phyloP scores from a whole-genome alignment of 1,140 invertebrate genomes.

The Procambarus clarkii region DNA sequence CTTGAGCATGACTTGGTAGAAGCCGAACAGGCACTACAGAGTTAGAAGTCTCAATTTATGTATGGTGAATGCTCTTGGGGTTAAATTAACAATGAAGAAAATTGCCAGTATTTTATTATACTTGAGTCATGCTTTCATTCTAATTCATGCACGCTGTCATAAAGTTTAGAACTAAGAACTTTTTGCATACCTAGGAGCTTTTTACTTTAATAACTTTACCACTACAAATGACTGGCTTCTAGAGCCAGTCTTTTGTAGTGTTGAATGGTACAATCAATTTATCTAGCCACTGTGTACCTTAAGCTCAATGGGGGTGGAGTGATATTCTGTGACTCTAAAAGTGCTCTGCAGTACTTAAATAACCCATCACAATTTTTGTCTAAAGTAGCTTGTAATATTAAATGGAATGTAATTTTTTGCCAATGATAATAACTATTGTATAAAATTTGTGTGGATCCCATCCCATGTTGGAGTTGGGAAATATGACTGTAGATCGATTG shows the following conservation, averaged over 20 bases:
- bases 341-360: not conserved
- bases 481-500: too few species aligned
- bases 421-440: too few species aligned
- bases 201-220: slow-evolving; percentile 48
- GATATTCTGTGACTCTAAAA: too few species aligned
- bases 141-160: slow-evolving; percentile 62
- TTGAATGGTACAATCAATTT: slow-evolving; percentile 50
- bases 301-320: too few species aligned
- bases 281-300: not conserved
- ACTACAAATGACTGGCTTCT: slow-evolving; percentile 64
- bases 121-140: slow-evolving; percentile 57
- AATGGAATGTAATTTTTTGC: too few species aligned
- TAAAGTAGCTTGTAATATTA: too few species aligned
- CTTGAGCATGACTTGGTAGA: slow-evolving; percentile 58
- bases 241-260: slow-evolving; percentile 53
- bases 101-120: slow-evolving; percentile 56
- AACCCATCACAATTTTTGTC: slow-evolving; percentile 52
- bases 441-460: too few species aligned
- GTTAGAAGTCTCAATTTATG: slow-evolving; percentile 63
- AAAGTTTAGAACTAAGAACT: slow-evolving; percentile 58
- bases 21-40: slow-evolving; percentile 67
- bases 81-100: slow-evolving; percentile 66
- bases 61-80: slow-evolving; percentile 63
- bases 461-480: too few species aligned
- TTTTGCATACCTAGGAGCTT: slow-evolving; percentile 58